Conservation (phyloP, 2,888 invertebrate species). For the Nomada goodeniana region DNA sequence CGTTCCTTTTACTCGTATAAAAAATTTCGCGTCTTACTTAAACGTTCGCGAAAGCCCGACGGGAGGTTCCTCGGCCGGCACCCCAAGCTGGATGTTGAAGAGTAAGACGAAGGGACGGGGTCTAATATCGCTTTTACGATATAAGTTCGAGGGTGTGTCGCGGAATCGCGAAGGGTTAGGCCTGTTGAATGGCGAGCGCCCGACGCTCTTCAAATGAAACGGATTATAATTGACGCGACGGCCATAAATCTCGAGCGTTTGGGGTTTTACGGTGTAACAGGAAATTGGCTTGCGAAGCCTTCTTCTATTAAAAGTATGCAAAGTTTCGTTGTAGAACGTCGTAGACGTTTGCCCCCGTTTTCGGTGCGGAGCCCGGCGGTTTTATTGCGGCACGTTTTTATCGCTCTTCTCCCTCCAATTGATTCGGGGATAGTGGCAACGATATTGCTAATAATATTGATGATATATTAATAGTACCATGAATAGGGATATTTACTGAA, state of each 20-base stretch:
- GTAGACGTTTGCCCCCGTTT: too few relatives aligned
- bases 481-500: too few relatives aligned
- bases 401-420: too few relatives aligned
- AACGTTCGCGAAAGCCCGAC: slow-evolving; percentile 69
- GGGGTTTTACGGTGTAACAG: slow-evolving; percentile 80
- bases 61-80: not conserved
- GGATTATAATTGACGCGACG: slow-evolving; percentile 83
- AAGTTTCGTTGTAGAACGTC: slow-evolving; percentile 22
- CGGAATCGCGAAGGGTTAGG: slow-evolving; percentile 71
- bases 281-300: slow-evolving; percentile 82
- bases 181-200: slow-evolving; percentile 58
- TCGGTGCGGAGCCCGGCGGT: too few relatives aligned
- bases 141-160: slow-evolving; percentile 81
- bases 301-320: slow-evolving; percentile 62
- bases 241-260: slow-evolving; percentile 81
- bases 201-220: slow-evolving; percentile 78
- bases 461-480: too few relatives aligned
- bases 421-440: too few relatives aligned
- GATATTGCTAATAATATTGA: too few relatives aligned
- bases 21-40: slow-evolving; percentile 82
- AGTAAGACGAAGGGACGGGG: slow-evolving; percentile 49
- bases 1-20: slow-evolving; percentile 73
- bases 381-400: too few relatives aligned
- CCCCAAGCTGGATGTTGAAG: slow-evolving; percentile 7
- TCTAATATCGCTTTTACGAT: slow-evolving; percentile 84